These are phyloP conservation scores for Oncorhynchus tshawytscha DNA, from an alignment of 2,113 vertebrate species.

Conservation along the genomic window DNA sequence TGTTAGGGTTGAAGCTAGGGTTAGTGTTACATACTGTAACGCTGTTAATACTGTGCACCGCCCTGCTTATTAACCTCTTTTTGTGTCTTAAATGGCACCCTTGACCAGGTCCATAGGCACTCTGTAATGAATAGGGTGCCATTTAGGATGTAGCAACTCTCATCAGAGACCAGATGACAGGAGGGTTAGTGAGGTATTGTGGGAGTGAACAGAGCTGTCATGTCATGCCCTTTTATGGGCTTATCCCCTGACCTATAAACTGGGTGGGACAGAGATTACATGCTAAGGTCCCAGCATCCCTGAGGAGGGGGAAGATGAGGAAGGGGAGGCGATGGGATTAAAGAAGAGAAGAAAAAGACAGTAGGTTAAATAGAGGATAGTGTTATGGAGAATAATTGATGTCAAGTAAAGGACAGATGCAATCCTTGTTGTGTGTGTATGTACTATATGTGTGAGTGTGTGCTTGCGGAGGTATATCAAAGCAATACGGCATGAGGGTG, in stretches of 20 bases:
- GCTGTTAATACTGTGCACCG: too few species aligned
- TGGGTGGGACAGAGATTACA: slow-evolving; percentile 19
- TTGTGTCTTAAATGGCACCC: too few species aligned
- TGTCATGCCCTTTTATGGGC: slow-evolving; percentile 45
- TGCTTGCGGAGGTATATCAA: too few species aligned
- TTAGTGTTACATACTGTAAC: too few species aligned
- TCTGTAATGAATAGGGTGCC: too few species aligned
- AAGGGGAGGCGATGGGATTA: neutral
- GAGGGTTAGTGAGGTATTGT: neutral
- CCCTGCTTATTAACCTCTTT: too few species aligned
- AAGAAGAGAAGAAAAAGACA: slow-evolving; percentile 2
- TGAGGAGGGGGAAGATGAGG: neutral
- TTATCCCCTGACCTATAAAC: slow-evolving; percentile 55
- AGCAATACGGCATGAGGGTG: too few species aligned
- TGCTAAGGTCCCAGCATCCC: slow-evolving; percentile 41
- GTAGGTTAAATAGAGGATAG: neutral
- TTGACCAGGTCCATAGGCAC: too few species aligned
- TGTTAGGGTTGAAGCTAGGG: too few species aligned
- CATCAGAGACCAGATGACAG: slow-evolving; percentile 10
- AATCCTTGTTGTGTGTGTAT: too few species aligned
- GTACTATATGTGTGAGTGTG: too few species aligned
- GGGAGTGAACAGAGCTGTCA: slow-evolving; percentile 36
- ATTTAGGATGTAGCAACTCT: neutral
- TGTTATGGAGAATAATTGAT: neutral
- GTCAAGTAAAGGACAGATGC: too few species aligned